Percentiles rank a stretch among this genome's conserved stretches.
Evolutionary conservation across 2,888 invertebrate genomes (phyloP).

Genomic region (Phortica okadai): DNA sequence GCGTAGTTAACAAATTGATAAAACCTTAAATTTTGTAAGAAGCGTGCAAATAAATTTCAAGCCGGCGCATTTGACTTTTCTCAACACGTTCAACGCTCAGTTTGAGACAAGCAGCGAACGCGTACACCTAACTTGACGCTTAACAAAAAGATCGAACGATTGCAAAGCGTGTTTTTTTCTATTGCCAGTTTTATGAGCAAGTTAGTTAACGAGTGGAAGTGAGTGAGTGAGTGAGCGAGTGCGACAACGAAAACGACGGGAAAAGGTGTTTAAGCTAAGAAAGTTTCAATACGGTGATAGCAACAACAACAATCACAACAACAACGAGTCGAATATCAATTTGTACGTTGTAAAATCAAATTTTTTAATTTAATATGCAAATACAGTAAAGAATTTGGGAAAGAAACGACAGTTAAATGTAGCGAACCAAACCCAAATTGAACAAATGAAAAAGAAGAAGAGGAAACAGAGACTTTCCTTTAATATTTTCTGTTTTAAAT

Average conservation of each 20-base stretch:
- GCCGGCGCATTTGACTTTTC: neutral
- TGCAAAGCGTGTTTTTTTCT: neutral
- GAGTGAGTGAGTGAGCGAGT: conserved; percentile 11
- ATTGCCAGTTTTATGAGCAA: neutral
- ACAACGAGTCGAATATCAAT: conserved; percentile 39
- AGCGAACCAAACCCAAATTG: conserved; percentile 14
- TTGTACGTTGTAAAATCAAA: conserved; percentile 39
- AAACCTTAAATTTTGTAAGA: too few relatives aligned
- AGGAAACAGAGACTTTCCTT: neutral
- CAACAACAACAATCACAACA: conserved; percentile 22
- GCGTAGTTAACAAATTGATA: too few relatives aligned
- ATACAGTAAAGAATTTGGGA: conserved; percentile 41
- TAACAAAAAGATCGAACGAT: neutral
- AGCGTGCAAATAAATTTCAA: neutral
- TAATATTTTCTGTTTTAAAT: neutral
- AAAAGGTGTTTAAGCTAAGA: conserved; percentile 15
- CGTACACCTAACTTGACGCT: neutral
- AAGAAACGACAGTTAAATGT: neutral
- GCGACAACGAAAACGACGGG: conserved; percentile 39
- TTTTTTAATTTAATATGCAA: conserved; percentile 50
- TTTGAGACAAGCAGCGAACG: conserved; percentile 9
- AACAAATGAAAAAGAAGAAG: neutral
- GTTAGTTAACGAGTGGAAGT: too few relatives aligned
- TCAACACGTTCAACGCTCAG: neutral
- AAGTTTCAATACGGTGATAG: conserved; percentile 13